Evolutionary conservation across 2,797 vertebrate genomes (phyloP).

Genomic region (Cirrhinus molitorella): DNA sequence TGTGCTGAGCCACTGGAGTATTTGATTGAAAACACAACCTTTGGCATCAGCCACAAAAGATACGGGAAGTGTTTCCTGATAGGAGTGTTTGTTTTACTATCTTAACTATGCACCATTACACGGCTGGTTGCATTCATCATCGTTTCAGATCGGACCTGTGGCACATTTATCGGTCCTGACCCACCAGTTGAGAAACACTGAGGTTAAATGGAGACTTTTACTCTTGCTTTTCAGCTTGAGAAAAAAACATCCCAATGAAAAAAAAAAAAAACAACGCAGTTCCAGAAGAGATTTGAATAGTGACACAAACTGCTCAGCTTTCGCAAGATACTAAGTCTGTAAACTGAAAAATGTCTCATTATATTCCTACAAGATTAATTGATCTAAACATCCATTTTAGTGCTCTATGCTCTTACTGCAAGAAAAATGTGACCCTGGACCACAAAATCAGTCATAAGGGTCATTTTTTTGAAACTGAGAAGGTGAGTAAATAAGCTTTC

Average conservation of each 20-base stretch:
- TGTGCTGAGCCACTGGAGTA: not conserved
- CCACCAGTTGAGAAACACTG: constrained; percentile 1
- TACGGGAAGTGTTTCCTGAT: not conserved
- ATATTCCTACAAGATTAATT: not conserved
- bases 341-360: not conserved
- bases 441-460: no score
- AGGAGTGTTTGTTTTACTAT: not conserved
- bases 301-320: not conserved
- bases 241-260: not conserved
- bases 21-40: not conserved
- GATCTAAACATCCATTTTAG: not conserved
- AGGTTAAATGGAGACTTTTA: not conserved
- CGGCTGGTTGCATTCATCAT: not conserved
- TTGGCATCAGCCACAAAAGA: constrained; percentile 5
- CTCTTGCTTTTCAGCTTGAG: not conserved
- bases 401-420: not conserved
- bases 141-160: not conserved
- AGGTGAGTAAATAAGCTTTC: no score
- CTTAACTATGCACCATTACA: not conserved
- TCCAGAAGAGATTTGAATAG: not conserved
- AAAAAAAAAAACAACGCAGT: not conserved
- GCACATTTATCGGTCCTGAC: not conserved
- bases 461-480: no score
- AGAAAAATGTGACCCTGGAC: not conserved
- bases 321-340: not conserved